phyloP scores from a whole-genome alignment of 1,140 invertebrate genomes.

The Heliconius melpomene region DNA sequence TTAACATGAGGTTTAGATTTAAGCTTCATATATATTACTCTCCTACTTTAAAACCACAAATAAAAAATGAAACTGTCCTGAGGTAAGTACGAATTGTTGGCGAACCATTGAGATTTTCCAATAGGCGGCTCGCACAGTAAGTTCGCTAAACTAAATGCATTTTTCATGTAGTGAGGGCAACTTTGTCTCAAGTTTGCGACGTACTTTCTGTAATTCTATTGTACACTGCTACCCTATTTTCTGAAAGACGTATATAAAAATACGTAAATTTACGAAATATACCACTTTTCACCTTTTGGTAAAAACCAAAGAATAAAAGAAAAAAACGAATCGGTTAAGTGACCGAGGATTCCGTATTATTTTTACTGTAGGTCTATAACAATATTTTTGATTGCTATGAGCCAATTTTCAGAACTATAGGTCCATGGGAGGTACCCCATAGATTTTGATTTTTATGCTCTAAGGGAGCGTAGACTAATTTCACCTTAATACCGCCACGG shows the following conservation, averaged over 20 bases:
- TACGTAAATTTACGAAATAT: background rate
- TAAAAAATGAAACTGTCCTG: background rate
- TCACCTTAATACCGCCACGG: too few species aligned
- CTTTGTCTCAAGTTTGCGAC: slow-evolving; percentile 46
- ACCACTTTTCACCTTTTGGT: too few species aligned
- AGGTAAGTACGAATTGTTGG: background rate
- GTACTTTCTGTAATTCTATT: slow-evolving; percentile 26
- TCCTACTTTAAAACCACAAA: too few species aligned
- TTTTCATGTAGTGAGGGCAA: slow-evolving; percentile 65
- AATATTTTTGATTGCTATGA: too few species aligned
- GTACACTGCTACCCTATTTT: slow-evolving; percentile 37
- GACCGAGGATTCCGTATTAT: too few species aligned
- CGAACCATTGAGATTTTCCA: slow-evolving; percentile 24
- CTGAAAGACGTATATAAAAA: background rate
- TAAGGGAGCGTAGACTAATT: too few species aligned
- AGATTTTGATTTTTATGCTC: too few species aligned
- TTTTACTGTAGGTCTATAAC: too few species aligned
- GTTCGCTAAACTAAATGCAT: slow-evolving; percentile 59
- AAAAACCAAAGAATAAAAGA: background rate
- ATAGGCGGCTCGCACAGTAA: slow-evolving; percentile 19
- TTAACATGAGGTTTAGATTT: too few species aligned
- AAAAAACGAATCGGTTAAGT: background rate
- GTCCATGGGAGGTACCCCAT: too few species aligned
- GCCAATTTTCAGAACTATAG: too few species aligned
- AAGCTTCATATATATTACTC: too few species aligned